phyloP scores from a whole-genome alignment of 2,797 vertebrate genomes.

The Molothrus ater region DNA sequence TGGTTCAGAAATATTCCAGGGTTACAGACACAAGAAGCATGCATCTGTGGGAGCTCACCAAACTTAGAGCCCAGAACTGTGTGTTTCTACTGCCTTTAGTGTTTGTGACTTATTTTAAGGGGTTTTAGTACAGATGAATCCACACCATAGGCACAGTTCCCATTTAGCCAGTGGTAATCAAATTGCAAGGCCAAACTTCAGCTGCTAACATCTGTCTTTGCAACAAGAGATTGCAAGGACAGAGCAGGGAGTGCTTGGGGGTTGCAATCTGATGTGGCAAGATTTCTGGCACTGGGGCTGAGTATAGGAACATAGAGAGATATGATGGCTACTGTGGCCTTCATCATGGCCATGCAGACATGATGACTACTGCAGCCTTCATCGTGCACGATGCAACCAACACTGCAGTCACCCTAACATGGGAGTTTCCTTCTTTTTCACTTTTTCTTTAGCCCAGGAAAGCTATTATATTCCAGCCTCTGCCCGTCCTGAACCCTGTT shows the following conservation, averaged over 20 bases:
- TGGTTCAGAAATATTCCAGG: neutral
- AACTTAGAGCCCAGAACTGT: neutral
- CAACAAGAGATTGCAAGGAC: neutral
- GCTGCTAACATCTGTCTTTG: rapidly evolving
- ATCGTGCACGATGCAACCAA: neutral
- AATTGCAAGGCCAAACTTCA: neutral
- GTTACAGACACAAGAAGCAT: neutral
- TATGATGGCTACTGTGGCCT: rapidly evolving
- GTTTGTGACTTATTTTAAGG: neutral
- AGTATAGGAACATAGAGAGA: rapidly evolving
- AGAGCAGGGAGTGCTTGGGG: rapidly evolving
- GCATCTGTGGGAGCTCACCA: rapidly evolving
- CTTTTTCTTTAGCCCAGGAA: neutral
- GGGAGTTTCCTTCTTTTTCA: neutral
- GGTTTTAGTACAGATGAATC: neutral
- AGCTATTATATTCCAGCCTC: neutral
- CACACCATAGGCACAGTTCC: neutral
- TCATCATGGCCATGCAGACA: neutral
- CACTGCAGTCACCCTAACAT: neutral
- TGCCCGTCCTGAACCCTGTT: rapidly evolving
- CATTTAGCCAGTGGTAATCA: neutral
- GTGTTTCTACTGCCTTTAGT: neutral
- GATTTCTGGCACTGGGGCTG: rapidly evolving
- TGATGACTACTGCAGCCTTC: rapidly evolving
- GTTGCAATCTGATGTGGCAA: neutral